A percentile compares a stretch with the other conserved stretches of the same genome.
Conservation (phyloP, 2,888 invertebrate species). For the Cinara cedri region DNA sequence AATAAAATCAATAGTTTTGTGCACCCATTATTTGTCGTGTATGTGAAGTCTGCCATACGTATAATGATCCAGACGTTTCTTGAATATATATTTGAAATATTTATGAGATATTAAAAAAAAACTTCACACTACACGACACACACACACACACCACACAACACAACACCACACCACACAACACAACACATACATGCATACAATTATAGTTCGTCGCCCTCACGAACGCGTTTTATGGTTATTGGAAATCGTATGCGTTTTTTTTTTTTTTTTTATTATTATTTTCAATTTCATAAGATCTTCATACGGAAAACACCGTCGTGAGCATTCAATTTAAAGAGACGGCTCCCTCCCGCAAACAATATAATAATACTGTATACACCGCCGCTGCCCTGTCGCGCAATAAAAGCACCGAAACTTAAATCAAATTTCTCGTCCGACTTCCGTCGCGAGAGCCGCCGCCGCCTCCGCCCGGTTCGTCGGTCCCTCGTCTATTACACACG, state of each 20-base stretch:
- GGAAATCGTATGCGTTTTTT: constrained; percentile 5
- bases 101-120: constrained; percentile 13
- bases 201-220: background rate
- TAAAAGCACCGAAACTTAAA: constrained; percentile 42
- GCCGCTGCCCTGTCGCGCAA: background rate
- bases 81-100: constrained; percentile 39
- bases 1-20: background rate
- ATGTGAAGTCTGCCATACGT: background rate
- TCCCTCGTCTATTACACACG: background rate
- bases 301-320: background rate
- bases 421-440: constrained; percentile 35
- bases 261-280: constrained; percentile 29
- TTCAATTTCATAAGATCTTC: constrained; percentile 43
- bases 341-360: background rate
- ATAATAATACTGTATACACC: too few relatives aligned
- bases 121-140: too few relatives aligned
- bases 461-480: too few relatives aligned
- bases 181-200: background rate
- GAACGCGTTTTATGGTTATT: constrained; percentile 38
- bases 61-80: constrained; percentile 32
- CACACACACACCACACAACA: background rate
- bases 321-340: background rate
- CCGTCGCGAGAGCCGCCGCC: background rate
- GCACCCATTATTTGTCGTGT: background rate
- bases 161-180: background rate